Evolutionary conservation across 2,888 invertebrate genomes (phyloP).

Genomic region (Rhamnusium bicolor): DNA sequence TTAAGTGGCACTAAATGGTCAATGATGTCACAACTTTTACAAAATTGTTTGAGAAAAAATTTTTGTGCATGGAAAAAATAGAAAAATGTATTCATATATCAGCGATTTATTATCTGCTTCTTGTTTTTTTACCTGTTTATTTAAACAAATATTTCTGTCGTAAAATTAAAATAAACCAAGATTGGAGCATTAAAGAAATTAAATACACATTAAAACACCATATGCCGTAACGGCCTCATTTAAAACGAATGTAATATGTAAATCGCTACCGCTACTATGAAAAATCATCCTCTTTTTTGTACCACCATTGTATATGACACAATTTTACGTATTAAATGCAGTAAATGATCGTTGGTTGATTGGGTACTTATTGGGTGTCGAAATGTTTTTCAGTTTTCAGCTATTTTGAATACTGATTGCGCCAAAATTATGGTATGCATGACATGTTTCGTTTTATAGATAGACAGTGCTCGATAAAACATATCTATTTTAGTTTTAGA

Average conservation of each 20-base stretch:
- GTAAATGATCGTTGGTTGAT: conserved; percentile 34
- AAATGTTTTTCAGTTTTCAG: conserved; percentile 47
- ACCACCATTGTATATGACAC: conserved; percentile 31
- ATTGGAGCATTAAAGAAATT: background rate
- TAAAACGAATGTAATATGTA: background rate
- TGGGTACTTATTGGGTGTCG: conserved; percentile 49
- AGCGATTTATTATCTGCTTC: no score
- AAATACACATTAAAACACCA: background rate
- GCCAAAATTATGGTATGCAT: conserved; percentile 57
- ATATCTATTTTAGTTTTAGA: conserved; percentile 21
- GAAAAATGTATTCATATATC: no score
- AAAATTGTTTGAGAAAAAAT: no score
- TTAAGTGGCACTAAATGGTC: no score
- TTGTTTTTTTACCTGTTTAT: no score
- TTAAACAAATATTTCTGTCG: no score
- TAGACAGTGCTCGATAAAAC: conserved; percentile 65
- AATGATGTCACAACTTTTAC: no score
- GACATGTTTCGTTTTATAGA: conserved; percentile 59
- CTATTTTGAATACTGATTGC: conserved; percentile 45
- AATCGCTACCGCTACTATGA: background rate
- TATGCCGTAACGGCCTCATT: background rate
- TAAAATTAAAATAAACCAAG: background rate
- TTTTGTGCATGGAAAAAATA: no score
- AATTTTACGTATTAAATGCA: conserved; percentile 31
- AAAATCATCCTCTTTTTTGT: conserved; percentile 21